These are phyloP conservation scores for Danio albolineatus DNA, from an alignment of 2,797 vertebrate species.

Conservation along the genomic window DNA sequence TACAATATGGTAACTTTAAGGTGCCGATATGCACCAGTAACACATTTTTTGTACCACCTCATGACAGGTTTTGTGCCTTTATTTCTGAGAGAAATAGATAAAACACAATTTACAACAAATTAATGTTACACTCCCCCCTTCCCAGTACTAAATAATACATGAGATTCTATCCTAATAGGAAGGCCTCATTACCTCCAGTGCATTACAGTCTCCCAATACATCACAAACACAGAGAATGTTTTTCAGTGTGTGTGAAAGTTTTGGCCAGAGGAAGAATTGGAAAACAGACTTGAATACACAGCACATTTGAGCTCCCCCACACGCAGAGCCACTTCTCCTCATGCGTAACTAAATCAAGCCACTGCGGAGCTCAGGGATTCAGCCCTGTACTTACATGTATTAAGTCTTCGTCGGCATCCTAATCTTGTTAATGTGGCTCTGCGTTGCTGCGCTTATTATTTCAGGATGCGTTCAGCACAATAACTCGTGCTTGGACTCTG, in stretches of 20 bases:
- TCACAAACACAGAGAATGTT: slow-evolving; percentile 7
- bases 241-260: background rate
- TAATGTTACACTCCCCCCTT: too few relatives aligned
- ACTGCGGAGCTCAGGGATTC: slow-evolving; percentile 2
- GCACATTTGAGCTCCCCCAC: slow-evolving; percentile 8
- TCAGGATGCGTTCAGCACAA: slow-evolving; percentile 24
- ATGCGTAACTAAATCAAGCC: background rate
- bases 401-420: slow-evolving; percentile 21
- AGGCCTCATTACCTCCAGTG: background rate
- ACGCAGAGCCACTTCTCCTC: background rate
- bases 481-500: slow-evolving; percentile 26
- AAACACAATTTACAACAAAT: too few relatives aligned
- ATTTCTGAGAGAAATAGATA: too few relatives aligned
- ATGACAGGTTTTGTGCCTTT: too few relatives aligned
- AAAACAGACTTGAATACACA: slow-evolving; percentile 27
- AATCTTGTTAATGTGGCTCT: slow-evolving; percentile 38
- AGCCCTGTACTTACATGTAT: slow-evolving; percentile 26
- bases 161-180: background rate
- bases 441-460: slow-evolving; percentile 8
- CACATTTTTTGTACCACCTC: too few relatives aligned
- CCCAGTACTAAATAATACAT: background rate
- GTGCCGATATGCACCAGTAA: too few relatives aligned
- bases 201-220: slow-evolving; percentile 2
- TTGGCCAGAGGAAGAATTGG: slow-evolving; percentile 19
- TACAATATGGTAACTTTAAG: too few relatives aligned